Evolutionary conservation across 2,113 vertebrate genomes (phyloP), one percentile per base, ranked within the genome.

Genomic region (Ictalurus punctatus): DNA sequence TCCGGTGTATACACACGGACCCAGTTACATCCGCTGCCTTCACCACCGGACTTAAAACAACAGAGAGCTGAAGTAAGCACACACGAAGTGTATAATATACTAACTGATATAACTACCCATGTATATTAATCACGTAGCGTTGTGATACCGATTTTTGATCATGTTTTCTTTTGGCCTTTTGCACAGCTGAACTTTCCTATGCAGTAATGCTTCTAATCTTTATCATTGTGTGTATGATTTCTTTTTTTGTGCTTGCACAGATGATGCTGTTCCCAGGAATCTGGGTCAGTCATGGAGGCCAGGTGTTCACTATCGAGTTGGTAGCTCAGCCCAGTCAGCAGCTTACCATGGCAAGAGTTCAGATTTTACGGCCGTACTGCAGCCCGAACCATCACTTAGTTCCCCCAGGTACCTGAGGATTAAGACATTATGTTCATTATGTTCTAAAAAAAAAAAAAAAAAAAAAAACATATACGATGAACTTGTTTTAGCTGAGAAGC

Each of bases 231-330:
- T 2, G 7, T 52, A 52, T 63, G 9, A n/a, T 44, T 14, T 8
- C 12, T 56, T 34, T n/a, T 9, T 34, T 89, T 1, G 27, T 54
- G 27, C 2, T 17, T 34, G 40, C 52, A 30, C 92, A 97, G 96
- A 91, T 96, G 93, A 95, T 95, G 94, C 87, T 96, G 69, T 96
- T 97, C 86, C 96, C 96, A 27, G 96, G 96, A 19, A 73, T 96
- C 61, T 97, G 96, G 96, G 95, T 96, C 93, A 97, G 95, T 90
- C 96, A 96, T 25, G 93, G 95, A 21, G 96, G 96, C 30, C 93
- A 90, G 86, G 65, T 96, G 74, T 65, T 90, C 5, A 94, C 95
- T 48, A 91, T 96, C 59, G 94, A 96, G 63, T 87, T 97, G 74
- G 95, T 95, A 79, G 91, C 95, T 27, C 93, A 94, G 88, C 95